Conservation (phyloP, 1,140 invertebrate species). For the Drosophila nigromelanica region DNA sequence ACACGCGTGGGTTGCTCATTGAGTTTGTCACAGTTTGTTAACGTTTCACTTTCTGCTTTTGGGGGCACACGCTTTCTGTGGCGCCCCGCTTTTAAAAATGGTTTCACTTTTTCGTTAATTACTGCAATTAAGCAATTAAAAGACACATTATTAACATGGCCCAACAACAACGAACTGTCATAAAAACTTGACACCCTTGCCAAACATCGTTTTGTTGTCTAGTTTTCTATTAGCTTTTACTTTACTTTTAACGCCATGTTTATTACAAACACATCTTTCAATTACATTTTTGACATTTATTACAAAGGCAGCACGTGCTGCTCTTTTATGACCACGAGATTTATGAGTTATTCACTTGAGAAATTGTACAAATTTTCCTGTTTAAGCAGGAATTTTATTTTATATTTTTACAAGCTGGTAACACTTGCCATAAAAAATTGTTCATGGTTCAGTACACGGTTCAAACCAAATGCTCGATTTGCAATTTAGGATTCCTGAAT, state of each 20-base stretch:
- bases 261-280: neutral
- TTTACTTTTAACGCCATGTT: constrained; percentile 5
- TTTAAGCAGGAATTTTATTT: too few relatives aligned
- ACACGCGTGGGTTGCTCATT: constrained; percentile 47
- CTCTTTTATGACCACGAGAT: too few relatives aligned
- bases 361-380: neutral
- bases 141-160: constrained; percentile 42
- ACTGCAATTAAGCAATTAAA: constrained; percentile 79
- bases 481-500: too few relatives aligned
- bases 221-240: constrained; percentile 20
- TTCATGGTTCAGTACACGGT: too few relatives aligned
- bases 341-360: neutral
- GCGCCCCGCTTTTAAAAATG: neutral
- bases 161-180: constrained; percentile 16
- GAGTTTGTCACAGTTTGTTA: constrained; percentile 47
- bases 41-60: constrained; percentile 60
- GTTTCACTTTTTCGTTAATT: constrained; percentile 74
- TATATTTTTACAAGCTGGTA: neutral
- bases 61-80: too few relatives aligned
- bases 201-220: neutral
- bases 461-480: too few relatives aligned
- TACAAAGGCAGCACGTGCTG: neutral
- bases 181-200: constrained; percentile 35
- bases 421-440: neutral
- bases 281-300: constrained; percentile 14